A percentile compares a stretch with the other conserved stretches of the same genome.
phyloP scores from a whole-genome alignment of 2,888 invertebrate genomes.

The Ditylenchus weischeri region DNA sequence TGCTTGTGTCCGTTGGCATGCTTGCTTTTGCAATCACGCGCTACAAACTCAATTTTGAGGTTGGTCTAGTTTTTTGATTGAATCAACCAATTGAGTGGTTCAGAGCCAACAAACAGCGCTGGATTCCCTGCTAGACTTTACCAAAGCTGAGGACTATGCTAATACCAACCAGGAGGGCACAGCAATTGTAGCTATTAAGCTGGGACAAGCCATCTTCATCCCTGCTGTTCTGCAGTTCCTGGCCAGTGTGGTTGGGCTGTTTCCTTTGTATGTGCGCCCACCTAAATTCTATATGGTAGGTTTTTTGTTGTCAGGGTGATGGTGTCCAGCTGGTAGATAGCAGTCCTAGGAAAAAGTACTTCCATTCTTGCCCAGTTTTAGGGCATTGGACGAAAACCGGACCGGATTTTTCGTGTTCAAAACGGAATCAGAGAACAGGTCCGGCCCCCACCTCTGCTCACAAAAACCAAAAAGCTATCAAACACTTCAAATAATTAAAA shows the following conservation, averaged over 20 bases:
- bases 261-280: slow-evolving; percentile 25
- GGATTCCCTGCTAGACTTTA: slow-evolving; percentile 34
- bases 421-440: too few relatives aligned
- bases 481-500: too few relatives aligned
- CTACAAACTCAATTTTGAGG: slow-evolving; percentile 10
- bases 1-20: slow-evolving; percentile 23
- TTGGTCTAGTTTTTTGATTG: too few relatives aligned
- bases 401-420: neutral
- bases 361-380: too few relatives aligned
- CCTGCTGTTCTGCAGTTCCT: slow-evolving; percentile 33
- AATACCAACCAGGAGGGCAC: slow-evolving; percentile 35
- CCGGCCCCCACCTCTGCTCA: too few relatives aligned
- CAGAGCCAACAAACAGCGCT: neutral
- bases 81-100: neutral
- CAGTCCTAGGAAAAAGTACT: too few relatives aligned
- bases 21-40: slow-evolving; percentile 30
- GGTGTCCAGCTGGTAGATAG: slow-evolving; percentile 8
- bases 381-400: too few relatives aligned
- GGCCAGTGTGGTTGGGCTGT: slow-evolving; percentile 30
- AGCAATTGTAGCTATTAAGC: slow-evolving; percentile 33
- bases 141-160: slow-evolving; percentile 37
- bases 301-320: too few relatives aligned
- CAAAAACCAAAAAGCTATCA: too few relatives aligned
- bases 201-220: slow-evolving; percentile 28
- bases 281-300: slow-evolving; percentile 20